Evolutionary conservation across 2,888 invertebrate genomes (phyloP), one percentile per base, ranked within the genome.

Genomic region (Drosophila diplacantha): DNA sequence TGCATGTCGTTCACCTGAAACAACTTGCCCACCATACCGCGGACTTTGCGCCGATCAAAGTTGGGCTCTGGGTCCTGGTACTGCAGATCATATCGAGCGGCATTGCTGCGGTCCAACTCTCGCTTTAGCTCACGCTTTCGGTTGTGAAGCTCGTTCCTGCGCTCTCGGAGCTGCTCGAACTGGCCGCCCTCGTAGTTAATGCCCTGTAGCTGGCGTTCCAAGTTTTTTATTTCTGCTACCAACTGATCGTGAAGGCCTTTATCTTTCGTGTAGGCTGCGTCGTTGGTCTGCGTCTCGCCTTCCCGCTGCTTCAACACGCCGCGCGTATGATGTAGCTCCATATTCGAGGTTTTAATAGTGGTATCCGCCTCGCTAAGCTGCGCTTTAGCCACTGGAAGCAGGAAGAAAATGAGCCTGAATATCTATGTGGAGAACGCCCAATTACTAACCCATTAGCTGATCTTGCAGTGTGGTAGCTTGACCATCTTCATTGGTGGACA

Each of bases 391-490:
- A 91, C 94, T 94, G 34, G 11, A 55, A 43, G 18, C 4, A 1
- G 9, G 3, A 26, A 24, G 2, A 5, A 3, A 1, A 35, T 65
- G 11, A 50, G 6, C 18, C 9, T 14, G 18, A 22, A 11, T 14
- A 3, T 11, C 14, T 3, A 2, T n/a, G 1, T 9, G 9, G 3
- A 9, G 2, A 1, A 3, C 8, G 2, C 3, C 2, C 4, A 5
- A 2, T 1, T 1, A 11, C 87, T 83, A 84, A 94, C 94, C 92
- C 87, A 96, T 96, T 20, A 98, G 91, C 86, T 97, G 97, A 73
- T 96, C 95, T 85, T 96, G 95, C 54, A 98, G 90, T 0, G 97
- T 95, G 34, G 94, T 94, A 7, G 95, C 92, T 81, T 92, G 91
- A 0, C 96, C 96, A 66, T 93, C 92, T 18, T 93, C 94, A 72